A percentile compares a stretch with the other conserved stretches of the same genome.
These are phyloP conservation scores for Sula dactylatra DNA, from an alignment of 2,113 vertebrate species.

Conservation along the genomic window DNA sequence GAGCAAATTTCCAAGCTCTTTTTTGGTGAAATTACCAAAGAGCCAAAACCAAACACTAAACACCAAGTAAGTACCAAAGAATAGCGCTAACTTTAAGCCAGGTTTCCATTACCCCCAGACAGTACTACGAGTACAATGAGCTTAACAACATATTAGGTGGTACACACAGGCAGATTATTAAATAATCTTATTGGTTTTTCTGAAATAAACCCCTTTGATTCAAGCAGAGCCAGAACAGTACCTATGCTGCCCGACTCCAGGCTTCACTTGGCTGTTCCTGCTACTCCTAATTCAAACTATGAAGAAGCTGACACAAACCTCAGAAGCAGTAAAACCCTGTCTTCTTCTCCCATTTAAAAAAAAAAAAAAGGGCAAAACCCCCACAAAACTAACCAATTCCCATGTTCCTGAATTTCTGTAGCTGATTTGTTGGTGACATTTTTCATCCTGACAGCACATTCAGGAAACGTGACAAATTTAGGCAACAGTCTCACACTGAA, in stretches of 20 bases:
- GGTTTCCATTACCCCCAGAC: not conserved
- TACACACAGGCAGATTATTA: not conserved
- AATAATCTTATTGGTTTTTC: not conserved
- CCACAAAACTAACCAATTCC: not conserved
- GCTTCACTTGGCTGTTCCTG: not conserved
- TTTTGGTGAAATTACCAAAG: not conserved
- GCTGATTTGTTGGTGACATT: conserved; percentile 37
- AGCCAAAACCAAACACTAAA: not conserved
- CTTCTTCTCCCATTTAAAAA: not conserved
- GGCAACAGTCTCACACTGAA: conserved; percentile 10
- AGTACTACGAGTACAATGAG: not conserved
- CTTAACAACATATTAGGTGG: not conserved
- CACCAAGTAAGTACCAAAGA: not conserved
- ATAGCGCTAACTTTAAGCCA: not conserved
- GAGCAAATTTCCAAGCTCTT: not conserved
- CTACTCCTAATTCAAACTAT: not conserved
- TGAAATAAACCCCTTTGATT: not conserved
- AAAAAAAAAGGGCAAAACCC: too few species aligned
- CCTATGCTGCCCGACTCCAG: not conserved
- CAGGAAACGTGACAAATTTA: conserved; percentile 43
- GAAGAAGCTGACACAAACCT: not conserved
- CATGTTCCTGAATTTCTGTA: conserved; percentile 15
- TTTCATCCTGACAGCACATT: conserved; percentile 63
- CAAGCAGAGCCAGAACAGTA: not conserved
- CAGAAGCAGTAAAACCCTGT: not conserved